Percentiles rank a stretch among this genome's conserved stretches.
Conservation (phyloP, 2,113 vertebrate genomes). For the Rhinolophus ferrumequinum region DNA sequence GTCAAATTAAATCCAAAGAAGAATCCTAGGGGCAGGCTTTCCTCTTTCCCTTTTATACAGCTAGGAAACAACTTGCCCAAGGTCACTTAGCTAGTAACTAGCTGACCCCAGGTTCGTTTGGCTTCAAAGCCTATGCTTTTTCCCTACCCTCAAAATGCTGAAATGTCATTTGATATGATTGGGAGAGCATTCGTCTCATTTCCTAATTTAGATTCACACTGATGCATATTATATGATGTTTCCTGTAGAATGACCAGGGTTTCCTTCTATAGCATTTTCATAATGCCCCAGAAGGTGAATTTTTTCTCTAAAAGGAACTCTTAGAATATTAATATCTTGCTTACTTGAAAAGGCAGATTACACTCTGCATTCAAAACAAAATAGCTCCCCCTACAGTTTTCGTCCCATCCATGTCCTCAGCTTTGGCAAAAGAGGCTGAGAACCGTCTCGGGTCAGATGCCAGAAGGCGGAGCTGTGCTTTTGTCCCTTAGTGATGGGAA, state of each 20-base stretch:
- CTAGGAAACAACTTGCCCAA: background rate
- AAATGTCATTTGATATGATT: background rate
- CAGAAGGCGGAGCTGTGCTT: rapidly evolving
- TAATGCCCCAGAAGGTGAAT: background rate
- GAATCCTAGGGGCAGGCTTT: background rate
- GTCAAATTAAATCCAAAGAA: background rate
- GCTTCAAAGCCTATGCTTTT: background rate
- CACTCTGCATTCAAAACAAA: conserved; percentile 63
- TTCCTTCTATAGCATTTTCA: background rate
- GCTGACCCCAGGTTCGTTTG: background rate
- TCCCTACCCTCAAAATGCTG: background rate
- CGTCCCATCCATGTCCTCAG: background rate
- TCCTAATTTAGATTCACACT: background rate
- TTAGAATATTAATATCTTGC: background rate
- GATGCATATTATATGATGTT: background rate
- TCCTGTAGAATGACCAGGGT: background rate
- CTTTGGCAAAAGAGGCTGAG: background rate
- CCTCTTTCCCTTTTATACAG: background rate
- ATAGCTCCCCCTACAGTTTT: conserved; percentile 63
- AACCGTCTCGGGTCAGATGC: background rate
- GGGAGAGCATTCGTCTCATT: background rate
- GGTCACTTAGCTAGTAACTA: background rate
- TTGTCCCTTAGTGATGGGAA: background rate
- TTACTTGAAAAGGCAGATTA: background rate
- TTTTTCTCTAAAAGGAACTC: background rate